phyloP scores from a whole-genome alignment of 1,140 invertebrate species.

The Cydia strobilella region DNA sequence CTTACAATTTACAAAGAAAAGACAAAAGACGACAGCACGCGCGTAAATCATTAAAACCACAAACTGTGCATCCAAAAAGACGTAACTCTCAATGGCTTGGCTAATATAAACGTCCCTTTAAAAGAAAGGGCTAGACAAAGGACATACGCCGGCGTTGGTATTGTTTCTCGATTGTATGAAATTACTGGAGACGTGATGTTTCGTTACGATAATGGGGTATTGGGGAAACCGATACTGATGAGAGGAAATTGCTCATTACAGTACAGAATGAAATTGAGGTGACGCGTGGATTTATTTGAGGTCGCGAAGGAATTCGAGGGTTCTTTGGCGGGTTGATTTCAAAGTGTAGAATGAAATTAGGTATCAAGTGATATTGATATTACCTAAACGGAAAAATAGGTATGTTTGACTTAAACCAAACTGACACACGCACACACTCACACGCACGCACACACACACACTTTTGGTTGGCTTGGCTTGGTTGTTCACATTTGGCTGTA shows the following conservation, averaged over 20 bases:
- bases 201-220: not conserved
- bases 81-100: not conserved
- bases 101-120: not conserved
- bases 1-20: slow-evolving; percentile 12
- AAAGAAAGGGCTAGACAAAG: not conserved
- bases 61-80: not conserved
- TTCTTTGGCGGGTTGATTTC: not conserved
- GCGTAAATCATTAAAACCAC: not conserved
- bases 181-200: slow-evolving; percentile 21
- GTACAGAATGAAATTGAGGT: not conserved
- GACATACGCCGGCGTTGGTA: slow-evolving; percentile 22
- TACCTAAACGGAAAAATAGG: too few relatives aligned
- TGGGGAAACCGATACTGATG: slow-evolving; percentile 10
- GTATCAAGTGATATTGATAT: too few relatives aligned
- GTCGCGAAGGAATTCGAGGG: not conserved
- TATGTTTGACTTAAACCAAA: too few relatives aligned
- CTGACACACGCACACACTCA: too few relatives aligned
- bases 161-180: slow-evolving; percentile 30
- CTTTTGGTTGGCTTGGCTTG: too few relatives aligned
- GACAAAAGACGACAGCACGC: slow-evolving; percentile 7
- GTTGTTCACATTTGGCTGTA: too few relatives aligned
- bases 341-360: too few relatives aligned
- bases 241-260: slow-evolving; percentile 1
- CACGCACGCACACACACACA: too few relatives aligned
- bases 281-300: slow-evolving; percentile 5